These are phyloP conservation scores for Nomada ruficornis DNA, from an alignment of 2,888 invertebrate genomes.

Conservation along the genomic window DNA sequence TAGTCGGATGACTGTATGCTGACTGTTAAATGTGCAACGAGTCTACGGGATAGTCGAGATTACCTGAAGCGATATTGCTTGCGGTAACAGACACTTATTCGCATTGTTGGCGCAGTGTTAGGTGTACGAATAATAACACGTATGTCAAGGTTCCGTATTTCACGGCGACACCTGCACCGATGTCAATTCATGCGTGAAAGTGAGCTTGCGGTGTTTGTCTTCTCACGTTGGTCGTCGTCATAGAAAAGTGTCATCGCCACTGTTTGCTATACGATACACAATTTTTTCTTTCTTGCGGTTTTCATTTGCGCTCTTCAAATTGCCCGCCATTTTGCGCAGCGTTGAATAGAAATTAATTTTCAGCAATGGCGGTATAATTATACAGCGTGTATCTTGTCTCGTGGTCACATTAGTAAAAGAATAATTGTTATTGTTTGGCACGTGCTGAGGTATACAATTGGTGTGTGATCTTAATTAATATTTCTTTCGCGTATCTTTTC, in stretches of 20 bases:
- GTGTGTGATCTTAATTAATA: conserved; percentile 45
- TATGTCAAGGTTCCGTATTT: conserved; percentile 27
- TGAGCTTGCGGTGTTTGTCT: conserved; percentile 21
- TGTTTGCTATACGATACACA: conserved; percentile 22
- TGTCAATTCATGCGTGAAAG: conserved; percentile 28
- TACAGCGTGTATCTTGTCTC: conserved; percentile 23
- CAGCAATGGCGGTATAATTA: neutral
- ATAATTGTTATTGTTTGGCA: neutral
- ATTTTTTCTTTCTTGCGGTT: conserved; percentile 26
- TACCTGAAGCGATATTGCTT: conserved; percentile 51
- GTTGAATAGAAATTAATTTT: neutral
- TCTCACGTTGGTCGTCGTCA: conserved; percentile 62
- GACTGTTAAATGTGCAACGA: conserved; percentile 58
- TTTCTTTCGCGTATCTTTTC: conserved; percentile 22
- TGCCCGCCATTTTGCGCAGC: neutral
- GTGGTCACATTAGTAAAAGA: conserved; percentile 26
- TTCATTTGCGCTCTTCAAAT: conserved; percentile 21
- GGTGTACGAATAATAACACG: conserved; percentile 39
- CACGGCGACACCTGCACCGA: neutral
- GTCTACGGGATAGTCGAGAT: conserved; percentile 52
- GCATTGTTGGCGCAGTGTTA: conserved; percentile 33
- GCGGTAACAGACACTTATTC: conserved; percentile 52
- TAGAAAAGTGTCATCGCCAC: conserved; percentile 35
- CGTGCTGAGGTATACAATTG: conserved; percentile 28
- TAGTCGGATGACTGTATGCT: conserved; percentile 48